Percentiles rank a stretch among this genome's conserved stretches.
phyloP scores from a whole-genome alignment of 2,888 invertebrate species.

The Eurytoma adleriae region DNA sequence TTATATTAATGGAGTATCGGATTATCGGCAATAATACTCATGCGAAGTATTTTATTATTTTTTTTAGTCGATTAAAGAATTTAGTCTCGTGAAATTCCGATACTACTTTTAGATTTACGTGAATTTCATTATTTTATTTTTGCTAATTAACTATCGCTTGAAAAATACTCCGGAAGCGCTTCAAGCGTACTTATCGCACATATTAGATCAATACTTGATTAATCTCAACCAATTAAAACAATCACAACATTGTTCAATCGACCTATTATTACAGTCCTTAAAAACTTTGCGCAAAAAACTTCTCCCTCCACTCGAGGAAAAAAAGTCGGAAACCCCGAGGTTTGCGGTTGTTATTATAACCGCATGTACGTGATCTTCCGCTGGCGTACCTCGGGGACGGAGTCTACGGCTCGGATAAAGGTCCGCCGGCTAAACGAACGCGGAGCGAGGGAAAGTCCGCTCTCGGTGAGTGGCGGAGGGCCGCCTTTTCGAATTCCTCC shows the following conservation, averaged over 20 bases:
- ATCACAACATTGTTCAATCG: no score
- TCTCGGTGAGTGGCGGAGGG: not conserved
- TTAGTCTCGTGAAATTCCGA: conserved; percentile 25
- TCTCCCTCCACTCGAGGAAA: not conserved
- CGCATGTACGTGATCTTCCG: conserved; percentile 49
- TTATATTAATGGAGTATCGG: conserved; percentile 10
- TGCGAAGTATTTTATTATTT: conserved; percentile 11
- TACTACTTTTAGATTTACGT: not conserved
- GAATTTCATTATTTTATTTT: no score
- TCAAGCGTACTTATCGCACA: no score
- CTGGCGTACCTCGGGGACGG: not conserved
- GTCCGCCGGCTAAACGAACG: not conserved
- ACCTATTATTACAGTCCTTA: no score
- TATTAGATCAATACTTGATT: no score
- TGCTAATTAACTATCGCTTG: not conserved
- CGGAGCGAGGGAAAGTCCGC: conserved; percentile 12
- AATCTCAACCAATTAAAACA: no score
- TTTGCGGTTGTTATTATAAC: conserved; percentile 30
- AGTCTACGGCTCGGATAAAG: not conserved
- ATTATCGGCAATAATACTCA: conserved; percentile 1
- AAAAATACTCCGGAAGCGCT: not conserved
- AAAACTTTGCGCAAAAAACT: not conserved
- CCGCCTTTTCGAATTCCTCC: conserved; percentile 16
- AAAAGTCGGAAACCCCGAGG: not conserved
- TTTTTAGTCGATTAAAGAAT: conserved; percentile 20